Conservation (phyloP, 2,113 vertebrate species). For the Gallinago paraguaiae region DNA sequence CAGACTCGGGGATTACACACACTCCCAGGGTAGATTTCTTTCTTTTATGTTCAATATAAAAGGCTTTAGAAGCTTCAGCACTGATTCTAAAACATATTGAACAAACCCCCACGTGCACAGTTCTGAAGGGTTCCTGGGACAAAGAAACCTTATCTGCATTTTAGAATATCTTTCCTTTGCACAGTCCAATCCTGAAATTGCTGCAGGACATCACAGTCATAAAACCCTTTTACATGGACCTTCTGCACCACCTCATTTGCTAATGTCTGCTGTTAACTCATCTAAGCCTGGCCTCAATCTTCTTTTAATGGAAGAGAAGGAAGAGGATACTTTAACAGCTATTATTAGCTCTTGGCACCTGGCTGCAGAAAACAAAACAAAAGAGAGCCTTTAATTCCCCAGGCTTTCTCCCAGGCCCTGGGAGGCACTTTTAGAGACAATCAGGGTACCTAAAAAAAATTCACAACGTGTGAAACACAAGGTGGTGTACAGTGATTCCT, state of each 20-base stretch:
- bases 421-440: neutral
- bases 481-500: fast-evolving
- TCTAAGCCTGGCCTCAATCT: slow-evolving; percentile 64
- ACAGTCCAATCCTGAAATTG: neutral
- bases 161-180: neutral
- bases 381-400: neutral
- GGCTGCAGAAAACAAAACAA: neutral
- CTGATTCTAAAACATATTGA: neutral
- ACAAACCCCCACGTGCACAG: neutral
- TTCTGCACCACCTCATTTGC: slow-evolving; percentile 10
- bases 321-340: slow-evolving; percentile 46
- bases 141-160: neutral
- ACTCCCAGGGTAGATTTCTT: neutral
- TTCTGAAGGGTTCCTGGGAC: neutral
- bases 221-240: neutral
- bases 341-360: slow-evolving; percentile 47
- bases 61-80: neutral
- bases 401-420: neutral
- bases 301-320: slow-evolving; percentile 47
- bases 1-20: neutral
- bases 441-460: fast-evolving
- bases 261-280: slow-evolving; percentile 31
- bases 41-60: neutral
- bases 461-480: fast-evolving
- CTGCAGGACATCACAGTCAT: neutral